Conservation (phyloP, 2,888 invertebrate species). For the Scotopteryx bipunctaria region DNA sequence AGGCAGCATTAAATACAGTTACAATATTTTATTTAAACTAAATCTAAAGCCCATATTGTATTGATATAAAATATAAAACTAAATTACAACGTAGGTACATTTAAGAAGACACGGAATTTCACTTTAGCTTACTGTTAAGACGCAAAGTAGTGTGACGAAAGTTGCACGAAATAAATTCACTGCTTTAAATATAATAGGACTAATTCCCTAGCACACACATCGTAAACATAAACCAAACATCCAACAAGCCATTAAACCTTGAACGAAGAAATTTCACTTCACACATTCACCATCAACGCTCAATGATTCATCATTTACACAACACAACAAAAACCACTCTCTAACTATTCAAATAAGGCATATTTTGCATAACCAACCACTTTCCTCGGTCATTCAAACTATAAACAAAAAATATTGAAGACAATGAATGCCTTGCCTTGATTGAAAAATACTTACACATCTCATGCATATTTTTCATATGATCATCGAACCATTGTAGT, state of each 20-base stretch:
- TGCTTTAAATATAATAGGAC: too few relatives aligned
- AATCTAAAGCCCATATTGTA: too few relatives aligned
- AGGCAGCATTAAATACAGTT: too few relatives aligned
- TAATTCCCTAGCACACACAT: constrained; percentile 9
- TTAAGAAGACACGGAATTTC: too few relatives aligned
- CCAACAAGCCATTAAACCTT: constrained; percentile 14
- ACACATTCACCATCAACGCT: constrained; percentile 32
- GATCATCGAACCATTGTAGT: constrained; percentile 51
- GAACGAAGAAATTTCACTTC: constrained; percentile 35
- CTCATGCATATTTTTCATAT: constrained; percentile 60
- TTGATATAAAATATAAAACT: too few relatives aligned
- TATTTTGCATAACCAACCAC: constrained; percentile 26
- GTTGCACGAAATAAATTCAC: too few relatives aligned
- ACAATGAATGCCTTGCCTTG: constrained; percentile 28
- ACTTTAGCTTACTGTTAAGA: too few relatives aligned
- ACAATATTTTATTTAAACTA: too few relatives aligned
- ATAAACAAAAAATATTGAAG: constrained; percentile 33
- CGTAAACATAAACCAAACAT: constrained; percentile 10
- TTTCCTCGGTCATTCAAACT: constrained; percentile 23
- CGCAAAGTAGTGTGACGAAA: too few relatives aligned
- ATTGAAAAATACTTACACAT: constrained; percentile 69
- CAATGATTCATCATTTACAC: constrained; percentile 35
- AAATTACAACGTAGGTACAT: too few relatives aligned
- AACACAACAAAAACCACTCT: constrained; percentile 29
- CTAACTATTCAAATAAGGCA: constrained; percentile 19